Evolutionary conservation across 2,797 vertebrate species (phyloP).

Genomic region (Pangasius macronema): DNA sequence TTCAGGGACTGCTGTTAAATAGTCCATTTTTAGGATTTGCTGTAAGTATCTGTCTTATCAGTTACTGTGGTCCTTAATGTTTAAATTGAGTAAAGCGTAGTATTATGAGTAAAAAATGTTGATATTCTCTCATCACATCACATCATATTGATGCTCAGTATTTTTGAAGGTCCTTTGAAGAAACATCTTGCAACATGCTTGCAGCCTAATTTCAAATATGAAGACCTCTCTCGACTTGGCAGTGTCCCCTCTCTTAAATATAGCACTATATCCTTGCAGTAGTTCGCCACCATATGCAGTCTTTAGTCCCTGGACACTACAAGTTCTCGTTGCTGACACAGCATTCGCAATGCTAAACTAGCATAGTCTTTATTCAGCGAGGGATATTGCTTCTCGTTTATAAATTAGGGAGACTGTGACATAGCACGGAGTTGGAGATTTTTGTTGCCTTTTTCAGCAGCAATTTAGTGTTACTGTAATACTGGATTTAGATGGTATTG

Average conservation of each 20-base stretch:
- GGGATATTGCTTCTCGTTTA: conserved; percentile 47
- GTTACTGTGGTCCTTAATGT: background rate
- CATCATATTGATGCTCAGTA: background rate
- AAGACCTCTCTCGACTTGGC: conserved; percentile 18
- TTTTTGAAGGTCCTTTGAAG: background rate
- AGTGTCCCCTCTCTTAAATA: conserved; percentile 48
- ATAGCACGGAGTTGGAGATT: conserved; percentile 53
- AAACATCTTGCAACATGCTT: background rate
- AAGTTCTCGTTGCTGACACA: conserved; percentile 57
- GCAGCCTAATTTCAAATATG: background rate
- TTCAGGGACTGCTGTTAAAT: background rate
- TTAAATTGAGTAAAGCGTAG: background rate
- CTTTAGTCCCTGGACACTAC: conserved; percentile 57
- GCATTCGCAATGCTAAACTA: conserved; percentile 54
- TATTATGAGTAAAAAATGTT: background rate
- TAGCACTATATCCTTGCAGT: conserved; percentile 50
- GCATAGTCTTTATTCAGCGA: conserved; percentile 49
- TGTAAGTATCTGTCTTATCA: background rate
- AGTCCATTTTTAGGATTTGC: conserved; percentile 9
- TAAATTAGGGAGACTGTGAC: conserved; percentile 57
- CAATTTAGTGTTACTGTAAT: conserved; percentile 34
- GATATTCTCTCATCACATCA: background rate
- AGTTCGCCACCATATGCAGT: conserved; percentile 53
- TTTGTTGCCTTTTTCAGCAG: conserved; percentile 55
- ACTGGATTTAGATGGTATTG: background rate